Base-by-base conservation (phyloP, 2,113 vertebrate species). In the Cranoglanis bouderius region DNA sequence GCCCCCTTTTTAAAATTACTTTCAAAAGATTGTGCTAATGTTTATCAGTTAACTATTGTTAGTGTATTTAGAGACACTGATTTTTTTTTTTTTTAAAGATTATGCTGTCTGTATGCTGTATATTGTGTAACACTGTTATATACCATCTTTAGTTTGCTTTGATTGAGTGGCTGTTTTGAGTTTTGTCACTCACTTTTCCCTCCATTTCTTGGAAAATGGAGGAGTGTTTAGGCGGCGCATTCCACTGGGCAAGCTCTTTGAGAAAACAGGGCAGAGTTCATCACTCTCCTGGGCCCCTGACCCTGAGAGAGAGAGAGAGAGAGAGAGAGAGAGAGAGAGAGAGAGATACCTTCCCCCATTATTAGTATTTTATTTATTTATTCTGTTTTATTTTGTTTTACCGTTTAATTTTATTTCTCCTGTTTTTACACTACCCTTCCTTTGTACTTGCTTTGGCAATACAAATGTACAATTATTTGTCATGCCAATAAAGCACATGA, bases 181-280 rank as follows among this genome's bases (percentile, higher is more conserved):
- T 53, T 16, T 32, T 29, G 26, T n/a, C 6, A 49, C 26, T 94
- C 91, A 92, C 87, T 86, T 84, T 92, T 94, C 84, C 65, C 81
- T 82, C 86, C 35, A 10, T 43, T 88, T 32, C n/a, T 59, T 90
- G 86, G 89, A 90, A 94, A 92, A 91, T 87, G 63, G 72, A 85
- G 80, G 43, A 90, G 90, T 94, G 91, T 94, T 93, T 89, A 92
- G 92, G 90, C 90, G 90, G n/a, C 29, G 49, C 90, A 92, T 92
- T 93, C 92, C 86, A 72, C 84, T 89, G 88, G 78, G 91, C 93
- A 93, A 96, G 94, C 95, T 91, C 82, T 67, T 65, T 88, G 88
- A 85, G 53, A 88, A 93, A 91, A 85, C 46, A 35, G 86, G 70
- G 87, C 46, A 82, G 26, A 87, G 84, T 63, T 81, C 87, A 67